Conservation (phyloP, 1,140 invertebrate genomes). For the Antheraea mylitta region DNA sequence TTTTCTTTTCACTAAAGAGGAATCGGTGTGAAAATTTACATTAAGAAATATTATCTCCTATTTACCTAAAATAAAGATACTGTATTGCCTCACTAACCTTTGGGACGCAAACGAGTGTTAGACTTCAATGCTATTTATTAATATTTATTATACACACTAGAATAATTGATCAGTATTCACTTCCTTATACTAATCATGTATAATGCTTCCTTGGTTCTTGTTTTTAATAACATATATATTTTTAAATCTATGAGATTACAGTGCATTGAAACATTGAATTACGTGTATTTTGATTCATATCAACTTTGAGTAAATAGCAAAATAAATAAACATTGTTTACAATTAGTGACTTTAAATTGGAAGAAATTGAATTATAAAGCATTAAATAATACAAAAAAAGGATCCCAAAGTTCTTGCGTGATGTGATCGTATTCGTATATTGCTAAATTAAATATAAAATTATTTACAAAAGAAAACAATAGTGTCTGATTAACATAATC, state of each 20-base stretch:
- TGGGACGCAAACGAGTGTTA: slow-evolving; percentile 27
- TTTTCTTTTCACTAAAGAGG: no score
- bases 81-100: slow-evolving; percentile 50
- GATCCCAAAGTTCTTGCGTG: slow-evolving; percentile 2
- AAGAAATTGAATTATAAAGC: slow-evolving; percentile 6
- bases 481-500: slow-evolving; percentile 51
- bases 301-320: no score
- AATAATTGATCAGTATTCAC: no score
- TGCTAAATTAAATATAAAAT: slow-evolving; percentile 37
- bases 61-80: slow-evolving; percentile 16
- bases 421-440: neutral
- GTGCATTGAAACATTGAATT: no score
- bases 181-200: no score
- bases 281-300: no score
- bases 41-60: neutral
- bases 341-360: neutral
- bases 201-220: no score
- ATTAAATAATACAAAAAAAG: slow-evolving; percentile 10
- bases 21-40: no score
- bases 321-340: neutral
- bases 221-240: no score
- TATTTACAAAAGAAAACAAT: slow-evolving; percentile 60
- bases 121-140: no score
- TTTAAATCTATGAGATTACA: no score
- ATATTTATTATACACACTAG: no score